A percentile compares a stretch with the other conserved stretches of the same genome.
Evolutionary conservation across 2,888 invertebrate genomes (phyloP).

Genomic region (Yponomeuta plumbellus): DNA sequence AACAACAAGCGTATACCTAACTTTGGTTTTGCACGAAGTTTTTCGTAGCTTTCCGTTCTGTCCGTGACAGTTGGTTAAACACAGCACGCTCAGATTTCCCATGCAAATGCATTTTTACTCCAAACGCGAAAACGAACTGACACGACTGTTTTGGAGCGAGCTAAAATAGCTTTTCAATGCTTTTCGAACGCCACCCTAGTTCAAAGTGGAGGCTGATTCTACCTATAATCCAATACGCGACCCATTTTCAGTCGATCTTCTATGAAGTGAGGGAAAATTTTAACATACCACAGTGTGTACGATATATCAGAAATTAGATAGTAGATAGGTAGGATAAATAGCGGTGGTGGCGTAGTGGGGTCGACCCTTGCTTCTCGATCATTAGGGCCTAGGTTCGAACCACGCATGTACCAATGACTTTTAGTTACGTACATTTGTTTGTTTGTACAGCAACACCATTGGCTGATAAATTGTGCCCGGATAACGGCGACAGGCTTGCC

Average conservation of each 20-base stretch:
- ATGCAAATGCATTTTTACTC: conserved; percentile 29
- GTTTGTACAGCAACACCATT: too few species aligned
- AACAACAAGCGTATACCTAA: background rate
- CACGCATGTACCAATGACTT: too few species aligned
- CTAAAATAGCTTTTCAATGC: conserved; percentile 27
- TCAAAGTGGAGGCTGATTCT: background rate
- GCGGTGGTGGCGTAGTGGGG: too few species aligned
- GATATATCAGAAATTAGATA: background rate
- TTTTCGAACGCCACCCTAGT: background rate
- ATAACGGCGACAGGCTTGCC: too few species aligned
- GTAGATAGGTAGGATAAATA: too few species aligned
- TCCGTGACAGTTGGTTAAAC: conserved; percentile 23
- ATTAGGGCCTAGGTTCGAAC: too few species aligned
- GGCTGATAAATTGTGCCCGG: too few species aligned
- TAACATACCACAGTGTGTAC: background rate
- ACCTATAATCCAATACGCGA: conserved; percentile 12
- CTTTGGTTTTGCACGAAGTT: background rate
- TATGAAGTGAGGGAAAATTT: background rate
- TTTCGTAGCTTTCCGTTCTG: conserved; percentile 14
- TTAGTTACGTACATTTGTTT: too few species aligned
- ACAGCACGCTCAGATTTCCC: conserved; percentile 18
- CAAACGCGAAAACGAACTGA: conserved; percentile 34
- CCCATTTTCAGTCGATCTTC: conserved; percentile 7
- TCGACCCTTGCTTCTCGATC: too few species aligned
- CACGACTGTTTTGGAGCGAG: conserved; percentile 33